These are phyloP conservation scores for Microdon myrmicae DNA, from an alignment of 2,888 invertebrate species.

Conservation along the genomic window DNA sequence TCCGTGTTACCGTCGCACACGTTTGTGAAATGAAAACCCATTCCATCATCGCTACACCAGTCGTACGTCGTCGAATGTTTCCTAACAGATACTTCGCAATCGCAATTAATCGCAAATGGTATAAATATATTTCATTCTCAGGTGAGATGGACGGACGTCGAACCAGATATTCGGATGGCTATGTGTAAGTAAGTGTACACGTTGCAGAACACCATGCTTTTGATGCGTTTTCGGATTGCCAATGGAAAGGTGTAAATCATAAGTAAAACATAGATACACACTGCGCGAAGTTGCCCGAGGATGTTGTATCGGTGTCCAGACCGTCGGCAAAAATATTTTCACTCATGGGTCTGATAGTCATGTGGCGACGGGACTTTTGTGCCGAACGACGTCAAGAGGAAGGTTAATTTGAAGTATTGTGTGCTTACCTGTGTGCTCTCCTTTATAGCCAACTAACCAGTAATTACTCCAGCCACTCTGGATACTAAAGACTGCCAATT, in stretches of 20 bases:
- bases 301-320: slow-evolving; percentile 17
- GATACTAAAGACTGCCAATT: slow-evolving; percentile 46
- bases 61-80: slow-evolving; percentile 8
- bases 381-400: slow-evolving; percentile 9
- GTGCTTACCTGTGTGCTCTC: slow-evolving; percentile 20
- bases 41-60: slow-evolving; percentile 20
- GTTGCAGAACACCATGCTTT: too few relatives aligned
- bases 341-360: slow-evolving; percentile 13
- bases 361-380: not conserved
- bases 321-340: slow-evolving; percentile 22
- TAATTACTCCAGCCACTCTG: slow-evolving; percentile 44
- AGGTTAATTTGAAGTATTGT: slow-evolving; percentile 22
- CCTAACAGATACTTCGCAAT: slow-evolving; percentile 36
- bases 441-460: slow-evolving; percentile 39
- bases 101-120: slow-evolving; percentile 47
- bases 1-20: too few relatives aligned
- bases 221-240: slow-evolving; percentile 17
- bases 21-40: slow-evolving; percentile 35
- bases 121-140: slow-evolving; percentile 36
- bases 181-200: not conserved
- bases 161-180: not conserved
- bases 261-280: slow-evolving; percentile 44
- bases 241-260: slow-evolving; percentile 48
- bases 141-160: not conserved
- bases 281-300: slow-evolving; percentile 16